These are phyloP conservation scores for Dolichoris vasculosae DNA, from an alignment of 1,140 invertebrate species.

Conservation along the genomic window DNA sequence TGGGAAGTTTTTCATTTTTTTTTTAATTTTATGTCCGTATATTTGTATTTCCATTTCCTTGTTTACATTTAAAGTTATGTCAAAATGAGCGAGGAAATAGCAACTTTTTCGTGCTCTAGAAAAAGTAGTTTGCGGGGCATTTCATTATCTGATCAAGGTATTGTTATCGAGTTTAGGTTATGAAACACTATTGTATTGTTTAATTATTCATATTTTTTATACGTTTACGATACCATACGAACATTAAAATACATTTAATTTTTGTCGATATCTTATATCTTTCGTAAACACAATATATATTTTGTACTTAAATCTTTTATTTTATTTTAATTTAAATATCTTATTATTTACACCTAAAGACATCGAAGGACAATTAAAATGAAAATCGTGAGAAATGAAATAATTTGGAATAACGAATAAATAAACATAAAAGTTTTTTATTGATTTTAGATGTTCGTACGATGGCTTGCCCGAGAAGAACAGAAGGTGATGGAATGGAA, in stretches of 20 bases:
- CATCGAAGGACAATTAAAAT: too few relatives aligned
- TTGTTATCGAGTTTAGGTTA: slow-evolving; percentile 28
- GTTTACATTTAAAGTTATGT: too few relatives aligned
- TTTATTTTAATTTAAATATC: too few relatives aligned
- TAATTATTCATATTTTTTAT: neutral
- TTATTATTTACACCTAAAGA: too few relatives aligned
- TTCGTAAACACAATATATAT: too few relatives aligned
- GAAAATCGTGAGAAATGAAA: neutral
- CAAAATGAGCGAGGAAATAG: slow-evolving; percentile 49
- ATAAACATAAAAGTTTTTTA: neutral
- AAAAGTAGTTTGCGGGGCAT: slow-evolving; percentile 55
- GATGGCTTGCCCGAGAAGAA: slow-evolving; percentile 66
- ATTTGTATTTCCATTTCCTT: too few relatives aligned
- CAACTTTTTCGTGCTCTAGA: slow-evolving; percentile 57
- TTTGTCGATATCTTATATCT: too few relatives aligned
- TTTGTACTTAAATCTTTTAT: too few relatives aligned
- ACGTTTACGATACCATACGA: neutral
- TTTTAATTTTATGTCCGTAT: too few relatives aligned
- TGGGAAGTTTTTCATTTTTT: too few relatives aligned
- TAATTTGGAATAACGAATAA: neutral
- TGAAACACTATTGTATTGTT: neutral
- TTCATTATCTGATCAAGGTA: slow-evolving; percentile 33
- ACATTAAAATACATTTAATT: neutral
- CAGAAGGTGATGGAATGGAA: slow-evolving; percentile 78
- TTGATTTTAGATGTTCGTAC: slow-evolving; percentile 58